Evolutionary conservation across 2,888 invertebrate species (phyloP).

Genomic region (Dolichopus griseipennis): DNA sequence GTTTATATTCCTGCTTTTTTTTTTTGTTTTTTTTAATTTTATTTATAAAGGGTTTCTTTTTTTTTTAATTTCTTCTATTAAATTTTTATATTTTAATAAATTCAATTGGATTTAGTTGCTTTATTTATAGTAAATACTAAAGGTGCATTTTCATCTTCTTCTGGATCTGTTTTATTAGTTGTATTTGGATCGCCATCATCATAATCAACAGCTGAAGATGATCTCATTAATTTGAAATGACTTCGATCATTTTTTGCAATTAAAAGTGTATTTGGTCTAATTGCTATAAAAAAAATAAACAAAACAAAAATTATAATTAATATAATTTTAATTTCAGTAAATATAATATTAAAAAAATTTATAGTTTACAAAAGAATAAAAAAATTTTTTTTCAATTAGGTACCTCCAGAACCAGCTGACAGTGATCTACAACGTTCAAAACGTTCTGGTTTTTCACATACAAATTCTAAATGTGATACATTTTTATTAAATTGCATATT

Average conservation of each 20-base stretch:
- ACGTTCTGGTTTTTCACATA: constrained; percentile 32
- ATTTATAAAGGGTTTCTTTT: neutral
- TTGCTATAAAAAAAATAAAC: constrained; percentile 23
- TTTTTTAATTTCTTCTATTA: neutral
- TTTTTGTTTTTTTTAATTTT: neutral
- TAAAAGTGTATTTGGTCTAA: constrained; percentile 41
- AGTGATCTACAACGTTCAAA: constrained; percentile 23
- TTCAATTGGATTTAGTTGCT: constrained; percentile 22
- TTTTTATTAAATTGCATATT: constrained; percentile 24
- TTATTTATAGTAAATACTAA: constrained; percentile 39
- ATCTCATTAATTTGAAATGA: constrained; percentile 40
- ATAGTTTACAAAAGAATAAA: neutral
- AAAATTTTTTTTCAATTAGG: too few species aligned
- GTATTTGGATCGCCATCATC: constrained; percentile 40
- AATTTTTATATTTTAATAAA: neutral
- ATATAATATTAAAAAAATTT: neutral
- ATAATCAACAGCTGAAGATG: constrained; percentile 40
- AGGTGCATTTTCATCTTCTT: constrained; percentile 40
- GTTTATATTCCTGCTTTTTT: neutral
- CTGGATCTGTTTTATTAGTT: constrained; percentile 26
- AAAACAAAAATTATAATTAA: neutral
- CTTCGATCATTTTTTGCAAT: constrained; percentile 37
- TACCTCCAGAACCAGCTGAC: constrained; percentile 15
- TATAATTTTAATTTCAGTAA: neutral
- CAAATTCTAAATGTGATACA: constrained; percentile 36